Evolutionary conservation across 2,888 invertebrate genomes (phyloP).

Genomic region (Ischnus inquisitorius): DNA sequence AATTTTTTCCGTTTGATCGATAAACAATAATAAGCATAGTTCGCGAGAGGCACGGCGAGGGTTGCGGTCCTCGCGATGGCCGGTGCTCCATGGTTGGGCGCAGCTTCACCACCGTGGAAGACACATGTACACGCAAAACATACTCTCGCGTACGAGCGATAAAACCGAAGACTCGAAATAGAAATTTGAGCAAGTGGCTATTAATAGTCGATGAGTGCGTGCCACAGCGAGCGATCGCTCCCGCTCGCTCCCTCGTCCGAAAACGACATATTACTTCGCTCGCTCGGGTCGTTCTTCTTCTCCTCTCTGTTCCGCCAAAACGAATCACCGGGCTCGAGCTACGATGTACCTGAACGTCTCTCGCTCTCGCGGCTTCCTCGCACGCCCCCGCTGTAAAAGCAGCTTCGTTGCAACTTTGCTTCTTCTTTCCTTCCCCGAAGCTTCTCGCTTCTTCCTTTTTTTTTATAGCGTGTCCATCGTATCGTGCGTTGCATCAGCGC

Average conservation of each 20-base stretch:
- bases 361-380: slow-evolving; percentile 17
- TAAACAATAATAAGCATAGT: too few relatives aligned
- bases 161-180: slow-evolving; percentile 83
- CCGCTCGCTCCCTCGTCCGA: slow-evolving; percentile 30
- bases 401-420: slow-evolving; percentile 2
- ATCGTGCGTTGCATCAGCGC: too few relatives aligned
- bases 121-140: neutral
- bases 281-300: slow-evolving; percentile 4
- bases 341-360: slow-evolving; percentile 33
- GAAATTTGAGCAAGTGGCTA: slow-evolving; percentile 86
- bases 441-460: too few relatives aligned
- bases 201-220: slow-evolving; percentile 86
- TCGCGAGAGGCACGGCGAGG: too few relatives aligned
- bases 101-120: neutral
- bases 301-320: slow-evolving; percentile 17
- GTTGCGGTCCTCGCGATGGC: too few relatives aligned
- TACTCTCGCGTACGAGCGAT: slow-evolving; percentile 47
- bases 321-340: slow-evolving; percentile 10
- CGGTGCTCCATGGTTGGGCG: neutral
- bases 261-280: neutral
- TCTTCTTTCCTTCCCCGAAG: slow-evolving; percentile 4
- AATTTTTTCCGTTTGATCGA: too few relatives aligned
- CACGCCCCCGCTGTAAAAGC: neutral
- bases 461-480: too few relatives aligned
- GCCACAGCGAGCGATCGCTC: slow-evolving; percentile 65